These are phyloP conservation scores for Rhagonycha lutea DNA, from an alignment of 2,888 invertebrate species.

Conservation along the genomic window DNA sequence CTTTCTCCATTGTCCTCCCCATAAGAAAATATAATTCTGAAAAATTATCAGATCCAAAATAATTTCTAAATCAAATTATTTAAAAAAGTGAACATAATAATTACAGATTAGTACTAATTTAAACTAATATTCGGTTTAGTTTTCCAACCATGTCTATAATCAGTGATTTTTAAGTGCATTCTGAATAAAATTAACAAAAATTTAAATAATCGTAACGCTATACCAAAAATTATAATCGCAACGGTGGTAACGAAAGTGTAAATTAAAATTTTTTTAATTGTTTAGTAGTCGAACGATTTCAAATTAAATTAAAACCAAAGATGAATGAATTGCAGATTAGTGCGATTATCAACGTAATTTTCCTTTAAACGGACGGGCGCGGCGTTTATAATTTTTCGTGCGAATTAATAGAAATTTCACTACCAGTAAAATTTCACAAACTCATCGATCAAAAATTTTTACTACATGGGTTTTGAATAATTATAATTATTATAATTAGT, in stretches of 20 bases:
- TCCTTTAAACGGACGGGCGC: background rate
- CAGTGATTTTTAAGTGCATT: background rate
- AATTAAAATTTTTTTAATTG: background rate
- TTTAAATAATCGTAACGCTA: background rate
- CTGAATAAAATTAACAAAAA: background rate
- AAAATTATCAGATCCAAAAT: background rate
- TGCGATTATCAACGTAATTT: background rate
- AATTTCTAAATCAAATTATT: background rate
- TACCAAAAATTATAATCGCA: background rate
- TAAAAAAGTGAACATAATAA: background rate
- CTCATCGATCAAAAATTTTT: too few relatives aligned
- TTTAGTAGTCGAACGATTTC: background rate
- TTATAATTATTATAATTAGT: too few relatives aligned
- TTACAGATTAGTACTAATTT: background rate
- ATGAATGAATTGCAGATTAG: background rate
- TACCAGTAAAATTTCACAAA: too few relatives aligned
- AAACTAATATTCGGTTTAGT: background rate
- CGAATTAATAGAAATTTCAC: too few relatives aligned
- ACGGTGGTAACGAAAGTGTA: background rate
- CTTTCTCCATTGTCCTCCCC: background rate
- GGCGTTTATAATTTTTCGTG: background rate
- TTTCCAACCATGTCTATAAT: background rate
- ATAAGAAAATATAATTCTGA: background rate
- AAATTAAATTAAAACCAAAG: background rate
- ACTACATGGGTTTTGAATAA: too few relatives aligned